Conservation (phyloP, 2,113 vertebrate genomes). For the Trematomus loennbergii region DNA sequence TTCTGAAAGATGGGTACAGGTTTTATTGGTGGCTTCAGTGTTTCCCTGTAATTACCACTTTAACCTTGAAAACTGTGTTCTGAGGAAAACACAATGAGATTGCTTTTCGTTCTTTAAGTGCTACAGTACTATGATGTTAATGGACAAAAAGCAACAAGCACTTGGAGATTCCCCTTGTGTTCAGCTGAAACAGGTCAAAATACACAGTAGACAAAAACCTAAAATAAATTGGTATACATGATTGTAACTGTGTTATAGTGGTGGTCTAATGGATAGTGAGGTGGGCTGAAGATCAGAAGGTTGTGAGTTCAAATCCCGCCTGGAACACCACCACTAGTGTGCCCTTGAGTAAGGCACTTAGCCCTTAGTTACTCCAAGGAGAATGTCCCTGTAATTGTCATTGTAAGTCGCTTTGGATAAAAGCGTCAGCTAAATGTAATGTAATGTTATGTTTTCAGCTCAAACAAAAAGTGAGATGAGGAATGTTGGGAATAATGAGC, state of each 20-base stretch:
- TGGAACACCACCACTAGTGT: too few relatives aligned
- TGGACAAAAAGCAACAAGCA: conserved; percentile 29
- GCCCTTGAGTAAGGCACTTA: too few relatives aligned
- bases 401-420: too few relatives aligned
- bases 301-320: too few relatives aligned
- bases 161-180: not conserved
- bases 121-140: conserved; percentile 9
- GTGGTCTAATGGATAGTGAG: too few relatives aligned
- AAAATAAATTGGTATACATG: not conserved
- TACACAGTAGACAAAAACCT: not conserved
- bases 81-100: conserved; percentile 30
- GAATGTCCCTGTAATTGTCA: too few relatives aligned
- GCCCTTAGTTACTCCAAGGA: too few relatives aligned
- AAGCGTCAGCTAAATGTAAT: too few relatives aligned
- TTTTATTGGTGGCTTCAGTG: conserved; percentile 29
- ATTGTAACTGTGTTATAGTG: not conserved
- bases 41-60: conserved; percentile 42
- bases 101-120: conserved; percentile 39
- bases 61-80: conserved; percentile 48
- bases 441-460: conserved; percentile 1
- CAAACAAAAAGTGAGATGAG: not conserved
- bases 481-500: not conserved
- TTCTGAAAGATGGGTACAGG: conserved; percentile 12
- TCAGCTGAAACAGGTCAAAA: not conserved
- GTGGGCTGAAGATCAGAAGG: too few relatives aligned